Evolutionary conservation across 2,113 vertebrate species (phyloP).

Genomic region (Neomonachus schauinslandi): DNA sequence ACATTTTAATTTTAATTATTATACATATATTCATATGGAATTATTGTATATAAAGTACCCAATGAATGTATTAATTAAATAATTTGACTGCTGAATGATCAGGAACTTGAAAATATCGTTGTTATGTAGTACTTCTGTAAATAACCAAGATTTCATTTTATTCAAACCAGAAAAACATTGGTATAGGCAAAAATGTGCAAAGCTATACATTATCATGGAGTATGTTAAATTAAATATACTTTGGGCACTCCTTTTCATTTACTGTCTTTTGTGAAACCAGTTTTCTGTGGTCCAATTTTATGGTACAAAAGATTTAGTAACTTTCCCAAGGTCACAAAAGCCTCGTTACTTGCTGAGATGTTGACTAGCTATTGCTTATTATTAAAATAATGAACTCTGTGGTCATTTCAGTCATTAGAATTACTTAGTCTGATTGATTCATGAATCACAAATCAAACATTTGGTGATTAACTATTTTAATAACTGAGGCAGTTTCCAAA

Average conservation of each 20-base stretch:
- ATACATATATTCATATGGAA: not conserved
- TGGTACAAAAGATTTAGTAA: not conserved
- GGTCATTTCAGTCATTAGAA: not conserved
- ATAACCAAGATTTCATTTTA: not conserved
- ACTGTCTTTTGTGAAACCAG: not conserved
- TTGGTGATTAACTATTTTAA: not conserved
- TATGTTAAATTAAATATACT: not conserved
- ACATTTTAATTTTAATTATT: not conserved
- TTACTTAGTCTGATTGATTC: not conserved
- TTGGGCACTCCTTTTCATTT: not conserved
- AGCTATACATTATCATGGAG: not conserved
- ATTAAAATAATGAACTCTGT: not conserved
- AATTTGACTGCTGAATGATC: not conserved
- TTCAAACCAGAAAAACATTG: not conserved
- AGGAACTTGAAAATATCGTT: not conserved
- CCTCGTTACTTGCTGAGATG: not conserved
- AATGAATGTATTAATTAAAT: not conserved
- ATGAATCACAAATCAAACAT: not conserved
- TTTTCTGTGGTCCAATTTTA: slow-evolving; percentile 3
- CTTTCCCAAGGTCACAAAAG: not conserved
- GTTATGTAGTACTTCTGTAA: not conserved
- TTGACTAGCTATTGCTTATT: not conserved
- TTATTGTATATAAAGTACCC: not conserved
- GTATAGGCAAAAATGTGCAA: not conserved
- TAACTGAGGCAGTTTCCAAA: not conserved